Conservation (phyloP, 2,113 vertebrate species). For the Heterotilapia buettikoferi region DNA sequence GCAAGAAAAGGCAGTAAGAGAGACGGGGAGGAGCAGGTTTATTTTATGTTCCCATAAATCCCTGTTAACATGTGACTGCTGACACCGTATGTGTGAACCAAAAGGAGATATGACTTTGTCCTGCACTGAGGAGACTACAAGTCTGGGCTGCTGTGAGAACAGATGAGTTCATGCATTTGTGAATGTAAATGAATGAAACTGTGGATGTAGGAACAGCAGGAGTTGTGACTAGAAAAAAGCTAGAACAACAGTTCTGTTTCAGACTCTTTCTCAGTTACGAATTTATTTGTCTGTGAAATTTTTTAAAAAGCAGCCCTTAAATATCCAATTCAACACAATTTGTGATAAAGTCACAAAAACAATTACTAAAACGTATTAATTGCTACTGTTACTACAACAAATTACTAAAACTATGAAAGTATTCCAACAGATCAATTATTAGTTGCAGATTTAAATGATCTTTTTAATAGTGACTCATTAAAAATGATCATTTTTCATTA, state of each 20-base stretch:
- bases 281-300: background rate
- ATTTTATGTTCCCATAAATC: background rate
- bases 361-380: background rate
- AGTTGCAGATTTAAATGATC: background rate
- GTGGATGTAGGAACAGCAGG: background rate
- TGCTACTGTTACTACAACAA: background rate
- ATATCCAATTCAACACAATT: background rate
- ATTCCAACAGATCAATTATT: background rate
- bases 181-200: background rate
- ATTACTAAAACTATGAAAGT: background rate
- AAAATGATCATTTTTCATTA: background rate
- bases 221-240: background rate
- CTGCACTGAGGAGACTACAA: background rate
- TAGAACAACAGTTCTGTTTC: background rate
- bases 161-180: background rate
- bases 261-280: background rate
- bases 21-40: background rate
- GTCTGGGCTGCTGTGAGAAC: slow-evolving; percentile 6
- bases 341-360: background rate
- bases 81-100: slow-evolving; percentile 57
- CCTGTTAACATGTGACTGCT: slow-evolving; percentile 31
- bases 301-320: fast-evolving
- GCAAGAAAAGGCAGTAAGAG: background rate
- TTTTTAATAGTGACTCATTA: background rate
- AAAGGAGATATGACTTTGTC: slow-evolving; percentile 13